These are phyloP conservation scores for Plutella xylostella DNA, from an alignment of 2,888 invertebrate species.

Conservation along the genomic window DNA sequence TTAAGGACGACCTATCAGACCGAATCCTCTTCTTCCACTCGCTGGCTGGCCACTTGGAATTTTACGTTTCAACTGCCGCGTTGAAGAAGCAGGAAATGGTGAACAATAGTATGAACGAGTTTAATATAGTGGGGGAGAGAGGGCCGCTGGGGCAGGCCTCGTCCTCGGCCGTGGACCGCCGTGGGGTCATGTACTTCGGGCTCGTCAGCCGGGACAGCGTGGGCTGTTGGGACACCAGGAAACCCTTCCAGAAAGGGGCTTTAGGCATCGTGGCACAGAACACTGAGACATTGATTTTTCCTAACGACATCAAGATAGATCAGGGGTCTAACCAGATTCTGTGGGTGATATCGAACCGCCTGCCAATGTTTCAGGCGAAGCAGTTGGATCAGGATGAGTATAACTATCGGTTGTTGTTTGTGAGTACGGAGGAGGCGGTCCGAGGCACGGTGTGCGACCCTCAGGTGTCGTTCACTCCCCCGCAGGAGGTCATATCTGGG, in stretches of 20 bases:
- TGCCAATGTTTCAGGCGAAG: slow-evolving; percentile 79
- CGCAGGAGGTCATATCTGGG: too few species aligned
- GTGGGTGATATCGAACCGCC: slow-evolving; percentile 81
- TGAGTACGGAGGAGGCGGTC: slow-evolving; percentile 73
- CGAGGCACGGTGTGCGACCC: slow-evolving; percentile 79
- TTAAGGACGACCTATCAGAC: slow-evolving; percentile 54
- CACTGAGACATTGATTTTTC: slow-evolving; percentile 76
- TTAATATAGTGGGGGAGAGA: slow-evolving; percentile 55
- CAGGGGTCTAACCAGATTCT: slow-evolving; percentile 75
- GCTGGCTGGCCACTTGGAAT: slow-evolving; percentile 85
- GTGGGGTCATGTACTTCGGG: slow-evolving; percentile 83
- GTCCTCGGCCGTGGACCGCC: slow-evolving; percentile 77
- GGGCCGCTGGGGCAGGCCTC: slow-evolving; percentile 77
- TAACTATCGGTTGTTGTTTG: slow-evolving; percentile 81
- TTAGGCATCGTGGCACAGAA: slow-evolving; percentile 73
- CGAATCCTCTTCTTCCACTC: slow-evolving; percentile 82
- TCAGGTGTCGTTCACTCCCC: too few species aligned
- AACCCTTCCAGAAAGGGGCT: slow-evolving; percentile 74
- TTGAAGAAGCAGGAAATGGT: slow-evolving; percentile 68
- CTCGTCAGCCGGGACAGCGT: slow-evolving; percentile 80
- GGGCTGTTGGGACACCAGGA: slow-evolving; percentile 84
- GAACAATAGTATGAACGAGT: slow-evolving; percentile 39
- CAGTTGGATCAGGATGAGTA: slow-evolving; percentile 72
- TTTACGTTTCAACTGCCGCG: slow-evolving; percentile 76
- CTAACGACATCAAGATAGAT: slow-evolving; percentile 85